phyloP scores from a whole-genome alignment of 2,888 invertebrate genomes.

The Sepioteuthis lessoniana region DNA sequence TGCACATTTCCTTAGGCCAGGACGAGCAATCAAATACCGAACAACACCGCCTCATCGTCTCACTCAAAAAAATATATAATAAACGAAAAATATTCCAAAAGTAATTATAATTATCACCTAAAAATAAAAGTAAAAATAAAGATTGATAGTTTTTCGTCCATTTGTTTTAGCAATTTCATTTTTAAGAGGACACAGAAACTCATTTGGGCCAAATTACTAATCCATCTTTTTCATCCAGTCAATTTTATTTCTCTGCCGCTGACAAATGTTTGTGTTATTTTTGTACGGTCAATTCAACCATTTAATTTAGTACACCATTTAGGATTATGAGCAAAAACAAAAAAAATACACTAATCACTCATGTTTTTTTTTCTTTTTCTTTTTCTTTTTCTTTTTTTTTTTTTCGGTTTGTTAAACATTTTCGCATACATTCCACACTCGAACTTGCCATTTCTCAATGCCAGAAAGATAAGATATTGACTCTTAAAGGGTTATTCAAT shows the following conservation, averaged over 20 bases:
- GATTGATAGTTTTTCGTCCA: background rate
- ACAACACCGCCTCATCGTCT: too few relatives aligned
- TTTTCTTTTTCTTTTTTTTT: background rate
- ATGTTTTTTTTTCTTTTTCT: background rate
- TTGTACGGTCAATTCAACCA: background rate
- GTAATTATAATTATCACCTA: background rate
- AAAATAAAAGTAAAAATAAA: background rate
- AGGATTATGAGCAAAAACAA: background rate
- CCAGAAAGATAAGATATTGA: background rate
- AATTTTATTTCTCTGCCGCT: background rate
- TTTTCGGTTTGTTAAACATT: too few relatives aligned
- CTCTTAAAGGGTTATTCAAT: background rate
- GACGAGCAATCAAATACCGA: too few relatives aligned
- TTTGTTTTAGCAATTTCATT: background rate
- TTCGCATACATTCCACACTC: background rate
- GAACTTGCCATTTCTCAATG: background rate
- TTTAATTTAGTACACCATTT: background rate
- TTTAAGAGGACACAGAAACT: background rate
- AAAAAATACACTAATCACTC: background rate
- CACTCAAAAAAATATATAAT: too few relatives aligned
- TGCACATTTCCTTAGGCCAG: too few relatives aligned
- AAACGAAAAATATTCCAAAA: too few relatives aligned
- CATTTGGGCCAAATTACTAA: background rate
- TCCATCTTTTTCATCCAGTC: constrained; percentile 16
- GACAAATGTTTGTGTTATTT: background rate